phyloP scores from a whole-genome alignment of 1,140 invertebrate species.

The Drosophila pseudoananassae region DNA sequence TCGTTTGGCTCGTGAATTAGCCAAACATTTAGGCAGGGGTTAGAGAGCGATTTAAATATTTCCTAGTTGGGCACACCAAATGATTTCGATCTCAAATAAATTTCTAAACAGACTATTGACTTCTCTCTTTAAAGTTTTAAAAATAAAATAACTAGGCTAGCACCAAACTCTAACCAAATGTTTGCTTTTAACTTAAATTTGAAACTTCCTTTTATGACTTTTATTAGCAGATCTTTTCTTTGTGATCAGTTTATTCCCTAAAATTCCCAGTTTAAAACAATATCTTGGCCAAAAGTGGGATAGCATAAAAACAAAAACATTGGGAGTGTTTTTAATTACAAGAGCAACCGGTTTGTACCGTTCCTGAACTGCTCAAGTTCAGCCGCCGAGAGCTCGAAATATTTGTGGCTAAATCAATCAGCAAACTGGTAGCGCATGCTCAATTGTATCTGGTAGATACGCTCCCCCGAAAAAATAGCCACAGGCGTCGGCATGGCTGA shows the following conservation, averaged over 20 bases:
- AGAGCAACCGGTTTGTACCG: slow-evolving; percentile 67
- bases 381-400: slow-evolving; percentile 38
- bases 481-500: slow-evolving; percentile 43
- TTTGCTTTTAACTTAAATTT: background rate
- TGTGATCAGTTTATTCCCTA: slow-evolving; percentile 7
- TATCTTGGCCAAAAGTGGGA: background rate
- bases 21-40: slow-evolving; percentile 17
- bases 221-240: slow-evolving; percentile 19
- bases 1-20: slow-evolving; percentile 24
- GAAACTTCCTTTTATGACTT: slow-evolving; percentile 12
- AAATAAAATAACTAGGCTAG: background rate
- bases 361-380: slow-evolving; percentile 51
- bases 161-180: background rate
- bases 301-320: slow-evolving; percentile 33
- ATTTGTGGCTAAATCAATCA: slow-evolving; percentile 55
- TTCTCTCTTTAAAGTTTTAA: background rate
- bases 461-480: slow-evolving; percentile 35
- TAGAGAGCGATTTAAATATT: slow-evolving; percentile 35
- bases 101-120: background rate
- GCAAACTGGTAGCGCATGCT: slow-evolving; percentile 49
- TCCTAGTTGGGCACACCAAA: slow-evolving; percentile 12
- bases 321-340: slow-evolving; percentile 56
- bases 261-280: background rate
- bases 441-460: slow-evolving; percentile 57
- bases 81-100: background rate